Evolutionary conservation across 1,140 invertebrate genomes (phyloP).

Genomic region (Globodera ellingtonae): DNA sequence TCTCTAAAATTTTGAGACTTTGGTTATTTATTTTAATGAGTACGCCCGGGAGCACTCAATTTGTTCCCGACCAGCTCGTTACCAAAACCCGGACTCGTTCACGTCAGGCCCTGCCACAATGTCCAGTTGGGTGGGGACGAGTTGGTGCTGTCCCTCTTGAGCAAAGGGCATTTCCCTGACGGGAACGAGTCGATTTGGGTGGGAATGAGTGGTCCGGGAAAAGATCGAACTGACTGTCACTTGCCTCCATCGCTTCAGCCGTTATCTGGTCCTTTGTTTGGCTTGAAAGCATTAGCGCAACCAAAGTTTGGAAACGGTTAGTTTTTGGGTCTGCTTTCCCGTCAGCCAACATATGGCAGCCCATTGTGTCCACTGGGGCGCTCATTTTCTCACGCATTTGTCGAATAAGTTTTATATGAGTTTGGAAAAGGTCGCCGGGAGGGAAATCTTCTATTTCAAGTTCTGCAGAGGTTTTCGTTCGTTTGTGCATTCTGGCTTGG

Average conservation of each 20-base stretch:
- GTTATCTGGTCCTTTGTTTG: conserved; percentile 50
- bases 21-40: background rate
- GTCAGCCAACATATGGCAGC: conserved; percentile 50
- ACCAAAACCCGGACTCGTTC: no score
- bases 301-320: conserved; percentile 49
- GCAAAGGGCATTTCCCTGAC: no score
- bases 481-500: no score
- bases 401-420: conserved; percentile 20
- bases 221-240: conserved; percentile 1
- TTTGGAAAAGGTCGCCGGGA: background rate
- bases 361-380: conserved; percentile 43
- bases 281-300: conserved; percentile 48
- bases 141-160: no score
- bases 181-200: no score
- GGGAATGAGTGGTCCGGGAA: no score
- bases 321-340: conserved; percentile 37
- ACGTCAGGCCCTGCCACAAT: no score
- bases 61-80: no score
- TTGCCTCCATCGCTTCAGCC: conserved; percentile 47
- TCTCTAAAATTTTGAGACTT: conserved; percentile 35
- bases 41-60: no score
- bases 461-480: no score
- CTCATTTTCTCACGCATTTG: conserved; percentile 33
- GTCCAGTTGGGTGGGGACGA: no score
- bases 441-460: conserved; percentile 11